Conservation (phyloP, 2,797 vertebrate genomes). For the Carcharodon carcharias region DNA sequence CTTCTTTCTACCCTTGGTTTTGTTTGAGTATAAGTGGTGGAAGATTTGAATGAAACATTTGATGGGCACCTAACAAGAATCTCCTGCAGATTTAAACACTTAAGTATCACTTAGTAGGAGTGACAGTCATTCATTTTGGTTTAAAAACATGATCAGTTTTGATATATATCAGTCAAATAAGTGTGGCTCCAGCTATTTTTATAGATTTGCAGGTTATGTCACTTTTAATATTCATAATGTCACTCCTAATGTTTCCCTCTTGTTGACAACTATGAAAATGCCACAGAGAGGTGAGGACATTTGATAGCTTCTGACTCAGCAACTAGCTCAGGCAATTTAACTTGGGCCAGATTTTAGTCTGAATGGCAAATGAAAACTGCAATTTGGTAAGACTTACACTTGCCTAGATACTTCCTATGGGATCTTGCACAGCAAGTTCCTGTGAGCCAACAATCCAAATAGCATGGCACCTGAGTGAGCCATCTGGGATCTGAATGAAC, state of each 20-base stretch:
- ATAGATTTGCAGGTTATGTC: neutral
- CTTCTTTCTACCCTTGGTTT: neutral
- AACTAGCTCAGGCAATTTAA: neutral
- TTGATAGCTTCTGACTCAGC: neutral
- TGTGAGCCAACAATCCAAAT: neutral
- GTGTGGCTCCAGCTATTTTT: neutral
- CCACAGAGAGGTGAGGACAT: neutral
- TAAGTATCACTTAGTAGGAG: neutral
- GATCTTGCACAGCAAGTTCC: neutral
- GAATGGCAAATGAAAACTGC: neutral
- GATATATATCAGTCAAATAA: neutral
- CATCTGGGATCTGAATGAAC: neutral
- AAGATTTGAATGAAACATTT: neutral
- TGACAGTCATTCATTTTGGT: neutral
- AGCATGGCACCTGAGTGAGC: neutral
- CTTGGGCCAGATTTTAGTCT: neutral
- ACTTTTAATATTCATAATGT: neutral
- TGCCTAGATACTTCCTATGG: neutral
- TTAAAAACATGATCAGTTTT: neutral
- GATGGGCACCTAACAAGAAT: neutral
- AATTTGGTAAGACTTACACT: neutral
- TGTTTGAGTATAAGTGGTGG: neutral
- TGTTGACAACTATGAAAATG: neutral
- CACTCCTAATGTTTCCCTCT: neutral
- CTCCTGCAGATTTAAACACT: neutral